Evolutionary conservation across 2,888 invertebrate species (phyloP).

Genomic region (Hypomecis punctinalis): DNA sequence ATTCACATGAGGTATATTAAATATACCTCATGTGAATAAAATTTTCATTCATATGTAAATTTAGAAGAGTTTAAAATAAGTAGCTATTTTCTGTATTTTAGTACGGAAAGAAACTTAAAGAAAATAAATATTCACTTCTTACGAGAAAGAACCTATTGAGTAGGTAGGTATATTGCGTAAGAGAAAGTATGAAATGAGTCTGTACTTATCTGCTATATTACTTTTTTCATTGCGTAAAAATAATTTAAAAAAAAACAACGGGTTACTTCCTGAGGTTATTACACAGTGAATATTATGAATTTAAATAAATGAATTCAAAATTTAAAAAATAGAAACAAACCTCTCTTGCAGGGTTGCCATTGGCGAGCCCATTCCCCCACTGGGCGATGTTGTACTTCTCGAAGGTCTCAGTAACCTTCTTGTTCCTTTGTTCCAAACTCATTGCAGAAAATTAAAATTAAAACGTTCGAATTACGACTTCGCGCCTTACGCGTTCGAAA

Average conservation of each 20-base stretch:
- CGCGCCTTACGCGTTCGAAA: slow-evolving; percentile 63
- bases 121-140: background rate
- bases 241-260: slow-evolving; percentile 47
- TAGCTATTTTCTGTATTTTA: no score
- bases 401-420: slow-evolving; percentile 76
- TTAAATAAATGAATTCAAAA: background rate
- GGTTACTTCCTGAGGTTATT: no score
- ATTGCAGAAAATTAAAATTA: slow-evolving; percentile 54
- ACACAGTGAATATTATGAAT: no score
- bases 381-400: slow-evolving; percentile 77
- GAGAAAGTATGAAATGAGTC: slow-evolving; percentile 12
- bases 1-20: no score
- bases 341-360: slow-evolving; percentile 46
- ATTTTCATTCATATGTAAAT: no score
- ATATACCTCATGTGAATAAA: no score
- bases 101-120: no score
- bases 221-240: background rate
- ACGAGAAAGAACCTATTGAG: background rate
- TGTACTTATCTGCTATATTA: background rate
- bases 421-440: slow-evolving; percentile 77
- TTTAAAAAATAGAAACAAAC: slow-evolving; percentile 57
- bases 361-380: slow-evolving; percentile 67
- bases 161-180: background rate
- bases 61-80: no score
- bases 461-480: slow-evolving; percentile 51